These are phyloP conservation scores for Engraulis encrasicolus DNA, from an alignment of 2,113 vertebrate genomes.

Conservation along the genomic window DNA sequence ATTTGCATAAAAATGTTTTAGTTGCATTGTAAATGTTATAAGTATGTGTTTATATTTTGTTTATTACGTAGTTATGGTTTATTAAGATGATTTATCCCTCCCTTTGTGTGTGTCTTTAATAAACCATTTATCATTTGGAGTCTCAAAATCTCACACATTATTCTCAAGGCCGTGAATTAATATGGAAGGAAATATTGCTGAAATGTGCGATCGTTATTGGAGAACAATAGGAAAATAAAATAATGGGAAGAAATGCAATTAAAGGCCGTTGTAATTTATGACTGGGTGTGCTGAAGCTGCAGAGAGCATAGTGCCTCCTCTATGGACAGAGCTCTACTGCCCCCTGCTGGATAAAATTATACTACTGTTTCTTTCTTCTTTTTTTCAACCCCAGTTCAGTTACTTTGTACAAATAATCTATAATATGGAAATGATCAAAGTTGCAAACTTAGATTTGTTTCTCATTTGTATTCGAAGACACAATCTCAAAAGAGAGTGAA, in stretches of 20 bases:
- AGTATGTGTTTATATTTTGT: conserved; percentile 5
- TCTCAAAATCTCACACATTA: background rate
- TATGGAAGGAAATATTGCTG: background rate
- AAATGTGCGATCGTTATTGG: background rate
- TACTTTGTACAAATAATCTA: background rate
- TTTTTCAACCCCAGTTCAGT: background rate
- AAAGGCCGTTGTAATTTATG: background rate
- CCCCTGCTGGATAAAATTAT: background rate
- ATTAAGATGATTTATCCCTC: conserved; percentile 1
- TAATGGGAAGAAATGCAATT: conserved; percentile 16
- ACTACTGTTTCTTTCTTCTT: background rate
- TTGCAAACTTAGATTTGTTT: background rate
- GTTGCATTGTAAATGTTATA: background rate
- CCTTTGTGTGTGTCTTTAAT: background rate
- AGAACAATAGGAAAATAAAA: background rate
- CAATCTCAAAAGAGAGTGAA: background rate
- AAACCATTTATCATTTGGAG: background rate
- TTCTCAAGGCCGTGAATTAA: conserved; percentile 18
- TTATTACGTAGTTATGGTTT: conserved; percentile 11
- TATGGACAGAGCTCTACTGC: background rate
- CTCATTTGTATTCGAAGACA: background rate
- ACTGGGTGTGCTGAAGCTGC: background rate
- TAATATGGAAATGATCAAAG: background rate
- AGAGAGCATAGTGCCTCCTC: background rate
- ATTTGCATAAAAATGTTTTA: conserved; percentile 41